Base-by-base conservation (phyloP, 2,797 vertebrate genomes). In the Eospalax fontanierii region DNA sequence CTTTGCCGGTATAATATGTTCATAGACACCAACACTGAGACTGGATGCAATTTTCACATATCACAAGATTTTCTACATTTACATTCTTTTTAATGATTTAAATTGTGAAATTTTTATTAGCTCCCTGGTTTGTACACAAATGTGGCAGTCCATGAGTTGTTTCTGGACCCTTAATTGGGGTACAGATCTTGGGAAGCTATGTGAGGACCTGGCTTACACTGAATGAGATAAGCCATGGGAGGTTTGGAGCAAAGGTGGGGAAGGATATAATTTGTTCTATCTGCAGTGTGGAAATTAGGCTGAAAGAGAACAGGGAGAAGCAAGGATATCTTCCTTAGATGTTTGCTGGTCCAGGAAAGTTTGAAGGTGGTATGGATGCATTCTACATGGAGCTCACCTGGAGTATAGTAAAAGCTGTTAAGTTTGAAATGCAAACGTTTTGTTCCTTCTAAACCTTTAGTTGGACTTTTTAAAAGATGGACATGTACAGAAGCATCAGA, bases 311-410 rank as follows among this genome's bases (percentile, higher is more conserved):
- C 1, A 12, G 82, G 82, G 22, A 30, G 24, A 68, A 6, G 28
- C 35, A 38, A 33, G 46, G 30, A 4, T 38, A 11, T n/a, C 54
- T 0, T 14, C 33, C 0, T 3, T n/a, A 33, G 15, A 6, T 54
- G 46, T 11, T 28, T 22, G 40, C 28, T 8, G 0, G 10, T 66
- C 28, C 33, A 81, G 14, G n/a, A 22, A 59, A 59, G 8, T 87
- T 4, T 87, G 54, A 87, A 30, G 9, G 0, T 24, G 1, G 18
- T 21, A 0, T 10, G 46, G 50, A 46, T 28, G 57, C 63, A 3
- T 76, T 81, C 33, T 16, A 5, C 0, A 0, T 7, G 68, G 46
- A 8, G 76, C n/a, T 66, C 33, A 35, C n/a, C 21, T 66, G 5
- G 12, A 61, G 50, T 19, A 35, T 18, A 40, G 50, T 7, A 2